A percentile compares a stretch with the other conserved stretches of the same genome.
phyloP scores from a whole-genome alignment of 2,113 vertebrate species.

The Callospermophilus lateralis region DNA sequence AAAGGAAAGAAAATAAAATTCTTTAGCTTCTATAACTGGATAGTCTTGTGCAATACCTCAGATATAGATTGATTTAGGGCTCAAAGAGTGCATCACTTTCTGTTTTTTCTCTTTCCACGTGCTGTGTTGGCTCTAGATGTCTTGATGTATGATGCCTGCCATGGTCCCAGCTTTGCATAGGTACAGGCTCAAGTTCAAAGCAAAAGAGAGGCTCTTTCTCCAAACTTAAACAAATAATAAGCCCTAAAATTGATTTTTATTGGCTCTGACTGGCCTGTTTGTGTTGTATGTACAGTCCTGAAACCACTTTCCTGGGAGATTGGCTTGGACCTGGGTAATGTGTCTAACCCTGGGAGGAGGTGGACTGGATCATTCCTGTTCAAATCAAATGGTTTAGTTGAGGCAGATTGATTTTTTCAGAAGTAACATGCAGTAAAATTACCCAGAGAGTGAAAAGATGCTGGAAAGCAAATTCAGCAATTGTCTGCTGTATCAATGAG shows the following conservation, averaged over 20 bases:
- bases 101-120: background rate
- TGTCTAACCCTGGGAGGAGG: background rate
- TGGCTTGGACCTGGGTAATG: background rate
- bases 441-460: background rate
- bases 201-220: background rate
- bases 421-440: background rate
- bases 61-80: background rate
- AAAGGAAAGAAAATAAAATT: background rate
- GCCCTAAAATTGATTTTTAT: background rate
- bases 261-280: background rate
- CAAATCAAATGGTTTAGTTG: background rate
- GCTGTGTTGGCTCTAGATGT: background rate
- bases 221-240: background rate
- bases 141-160: background rate
- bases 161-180: background rate
- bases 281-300: background rate
- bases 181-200: background rate
- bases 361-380: background rate
- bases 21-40: background rate
- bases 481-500: background rate
- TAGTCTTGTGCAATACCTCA: background rate
- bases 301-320: background rate
- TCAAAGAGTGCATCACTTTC: background rate
- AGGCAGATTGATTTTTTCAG: conserved; percentile 4
- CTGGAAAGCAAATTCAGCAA: background rate